Evolutionary conservation across 2,113 vertebrate species (phyloP).

Genomic region (Bos javanicus): DNA sequence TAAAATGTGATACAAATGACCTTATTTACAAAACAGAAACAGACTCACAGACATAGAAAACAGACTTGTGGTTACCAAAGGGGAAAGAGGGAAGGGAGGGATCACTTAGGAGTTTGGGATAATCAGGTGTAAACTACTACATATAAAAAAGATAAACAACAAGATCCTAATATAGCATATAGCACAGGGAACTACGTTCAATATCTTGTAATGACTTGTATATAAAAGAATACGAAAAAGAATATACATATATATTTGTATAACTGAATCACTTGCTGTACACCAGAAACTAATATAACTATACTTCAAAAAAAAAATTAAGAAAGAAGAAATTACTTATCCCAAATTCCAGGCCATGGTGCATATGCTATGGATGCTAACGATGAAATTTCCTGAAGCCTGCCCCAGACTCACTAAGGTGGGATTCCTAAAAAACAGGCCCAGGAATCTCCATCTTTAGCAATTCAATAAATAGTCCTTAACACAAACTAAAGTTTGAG

Average conservation of each 20-base stretch:
- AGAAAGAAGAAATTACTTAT: background rate
- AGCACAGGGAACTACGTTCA: background rate
- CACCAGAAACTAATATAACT: background rate
- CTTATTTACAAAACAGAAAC: background rate
- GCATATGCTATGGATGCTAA: background rate
- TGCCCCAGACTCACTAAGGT: background rate
- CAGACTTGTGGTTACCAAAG: background rate
- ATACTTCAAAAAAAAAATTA: background rate
- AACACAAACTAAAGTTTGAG: background rate
- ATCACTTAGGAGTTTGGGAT: background rate
- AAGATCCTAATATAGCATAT: background rate
- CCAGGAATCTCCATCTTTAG: background rate
- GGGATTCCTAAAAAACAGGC: background rate
- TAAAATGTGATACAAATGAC: background rate
- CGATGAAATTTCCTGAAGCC: background rate
- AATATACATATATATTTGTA: background rate
- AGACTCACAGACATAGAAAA: background rate
- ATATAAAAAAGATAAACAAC: background rate
- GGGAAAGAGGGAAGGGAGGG: background rate
- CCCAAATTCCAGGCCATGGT: background rate
- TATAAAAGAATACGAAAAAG: background rate
- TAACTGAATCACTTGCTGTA: background rate
- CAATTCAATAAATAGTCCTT: background rate
- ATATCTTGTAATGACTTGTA: background rate
- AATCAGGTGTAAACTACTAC: background rate